A percentile compares a stretch with the other conserved stretches of the same genome.
Evolutionary conservation across 2,797 vertebrate species (phyloP).

Genomic region (Pangasius djambal): DNA sequence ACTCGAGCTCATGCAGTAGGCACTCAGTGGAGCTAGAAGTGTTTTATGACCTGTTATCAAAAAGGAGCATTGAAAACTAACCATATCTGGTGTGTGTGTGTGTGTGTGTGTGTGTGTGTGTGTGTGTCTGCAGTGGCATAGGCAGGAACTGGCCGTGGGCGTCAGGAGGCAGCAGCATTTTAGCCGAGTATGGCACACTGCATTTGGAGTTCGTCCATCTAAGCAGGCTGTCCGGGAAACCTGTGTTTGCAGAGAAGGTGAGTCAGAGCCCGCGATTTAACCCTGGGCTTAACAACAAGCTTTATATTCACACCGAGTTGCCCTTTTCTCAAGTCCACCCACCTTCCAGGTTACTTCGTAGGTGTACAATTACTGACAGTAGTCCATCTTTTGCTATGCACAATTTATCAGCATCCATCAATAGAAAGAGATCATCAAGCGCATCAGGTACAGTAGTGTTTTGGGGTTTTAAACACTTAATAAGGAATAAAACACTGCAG

Average conservation of each 20-base stretch:
- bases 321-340: neutral
- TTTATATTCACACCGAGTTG: neutral
- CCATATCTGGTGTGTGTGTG: conserved; percentile 20
- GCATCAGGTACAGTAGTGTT: neutral
- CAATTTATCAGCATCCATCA: neutral
- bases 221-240: conserved; percentile 90
- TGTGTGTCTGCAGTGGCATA: conserved; percentile 79
- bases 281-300: neutral
- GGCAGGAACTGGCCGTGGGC: conserved; percentile 99
- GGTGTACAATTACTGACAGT: neutral
- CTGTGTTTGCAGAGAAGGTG: conserved; percentile 95
- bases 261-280: conserved; percentile 7
- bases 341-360: neutral
- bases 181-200: conserved; percentile 96
- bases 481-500: neutral
- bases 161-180: conserved; percentile 97
- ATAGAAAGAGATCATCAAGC: neutral
- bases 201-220: conserved; percentile 97
- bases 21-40: neutral
- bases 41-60: neutral
- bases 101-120: conserved; percentile 24
- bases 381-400: neutral
- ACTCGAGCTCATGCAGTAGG: neutral
- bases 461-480: neutral
- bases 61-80: neutral